Evolutionary conservation across 2,888 invertebrate genomes (phyloP).

Genomic region (Osmoderma eremita): DNA sequence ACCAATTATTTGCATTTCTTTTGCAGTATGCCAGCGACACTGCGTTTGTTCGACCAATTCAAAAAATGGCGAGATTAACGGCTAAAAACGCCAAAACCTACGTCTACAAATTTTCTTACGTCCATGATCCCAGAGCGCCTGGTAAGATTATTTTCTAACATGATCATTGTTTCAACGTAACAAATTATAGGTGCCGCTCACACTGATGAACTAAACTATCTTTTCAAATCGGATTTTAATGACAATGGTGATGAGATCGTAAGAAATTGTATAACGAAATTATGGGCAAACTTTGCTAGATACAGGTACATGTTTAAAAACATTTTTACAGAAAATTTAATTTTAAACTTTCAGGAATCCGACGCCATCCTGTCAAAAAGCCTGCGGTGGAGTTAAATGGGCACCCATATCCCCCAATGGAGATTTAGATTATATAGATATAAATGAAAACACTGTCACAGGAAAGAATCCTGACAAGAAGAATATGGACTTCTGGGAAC

Average conservation of each 20-base stretch:
- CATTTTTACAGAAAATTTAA: too few relatives aligned
- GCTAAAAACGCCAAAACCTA: constrained; percentile 43
- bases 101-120: constrained; percentile 49
- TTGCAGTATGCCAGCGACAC: constrained; percentile 48
- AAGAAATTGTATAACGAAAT: neutral
- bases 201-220: neutral
- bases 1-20: neutral
- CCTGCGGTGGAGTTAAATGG: constrained; percentile 4
- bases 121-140: constrained; percentile 32
- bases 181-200: constrained; percentile 1
- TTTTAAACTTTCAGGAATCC: neutral
- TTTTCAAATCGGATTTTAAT: neutral
- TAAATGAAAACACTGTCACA: neutral
- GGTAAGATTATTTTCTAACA: constrained; percentile 1
- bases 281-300: constrained; percentile 4
- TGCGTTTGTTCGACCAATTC: constrained; percentile 47
- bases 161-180: too few relatives aligned
- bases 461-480: neutral
- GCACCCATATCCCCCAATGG: neutral
- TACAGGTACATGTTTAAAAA: neutral
- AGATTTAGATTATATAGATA: neutral
- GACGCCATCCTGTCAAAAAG: neutral
- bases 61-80: constrained; percentile 43
- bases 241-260: neutral
- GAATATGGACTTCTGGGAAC: constrained; percentile 6